Evolutionary conservation across 2,113 vertebrate genomes (phyloP).

Genomic region (Hepsetus odoe): DNA sequence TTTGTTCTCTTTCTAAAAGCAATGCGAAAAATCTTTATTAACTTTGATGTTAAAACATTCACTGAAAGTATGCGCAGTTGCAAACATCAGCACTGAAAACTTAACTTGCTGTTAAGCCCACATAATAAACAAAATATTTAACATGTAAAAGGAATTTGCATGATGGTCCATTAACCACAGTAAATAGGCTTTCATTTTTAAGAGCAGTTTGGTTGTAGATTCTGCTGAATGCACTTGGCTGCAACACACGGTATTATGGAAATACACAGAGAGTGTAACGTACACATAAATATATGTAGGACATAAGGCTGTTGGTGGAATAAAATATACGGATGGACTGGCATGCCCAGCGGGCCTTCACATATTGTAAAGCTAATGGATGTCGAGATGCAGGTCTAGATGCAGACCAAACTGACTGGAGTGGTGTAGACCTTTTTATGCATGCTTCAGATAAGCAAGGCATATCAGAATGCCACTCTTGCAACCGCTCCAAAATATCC

Average conservation of each 20-base stretch:
- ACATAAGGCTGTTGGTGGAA: constrained; percentile 36
- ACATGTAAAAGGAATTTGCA: neutral
- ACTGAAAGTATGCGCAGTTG: too few species aligned
- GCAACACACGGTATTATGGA: neutral
- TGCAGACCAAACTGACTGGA: neutral
- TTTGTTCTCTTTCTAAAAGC: too few species aligned
- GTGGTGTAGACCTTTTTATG: neutral
- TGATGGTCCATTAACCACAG: neutral
- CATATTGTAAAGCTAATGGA: constrained; percentile 33
- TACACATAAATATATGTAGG: constrained; percentile 38
- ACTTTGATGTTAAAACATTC: too few species aligned
- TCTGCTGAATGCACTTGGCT: neutral
- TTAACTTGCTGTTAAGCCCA: too few species aligned
- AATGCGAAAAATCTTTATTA: too few species aligned
- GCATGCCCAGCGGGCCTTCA: neutral
- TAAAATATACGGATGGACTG: constrained; percentile 1
- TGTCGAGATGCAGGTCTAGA: constrained; percentile 20
- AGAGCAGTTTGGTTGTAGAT: constrained; percentile 16
- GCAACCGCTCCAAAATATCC: neutral
- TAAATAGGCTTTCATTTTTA: constrained; percentile 8
- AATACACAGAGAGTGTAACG: constrained; percentile 13
- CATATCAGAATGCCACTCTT: neutral
- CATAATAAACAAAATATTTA: neutral
- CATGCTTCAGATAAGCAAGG: constrained; percentile 3
- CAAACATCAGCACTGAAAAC: too few species aligned